phyloP scores from a whole-genome alignment of 2,113 vertebrate genomes.

The Saccopteryx leptura region DNA sequence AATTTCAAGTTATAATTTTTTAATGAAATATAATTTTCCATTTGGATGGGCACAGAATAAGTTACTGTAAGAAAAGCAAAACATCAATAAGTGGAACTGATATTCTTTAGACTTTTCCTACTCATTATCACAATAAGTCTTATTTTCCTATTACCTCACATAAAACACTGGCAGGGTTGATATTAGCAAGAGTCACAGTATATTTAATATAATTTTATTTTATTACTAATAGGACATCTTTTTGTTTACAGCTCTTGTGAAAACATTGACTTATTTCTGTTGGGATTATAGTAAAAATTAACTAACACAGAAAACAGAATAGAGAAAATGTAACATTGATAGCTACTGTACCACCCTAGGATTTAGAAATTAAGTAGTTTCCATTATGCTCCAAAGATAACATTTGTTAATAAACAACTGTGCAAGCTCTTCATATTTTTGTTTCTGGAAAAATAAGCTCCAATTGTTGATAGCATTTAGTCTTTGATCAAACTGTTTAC shows the following conservation, averaged over 20 bases:
- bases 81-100: neutral
- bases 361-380: conserved; percentile 61
- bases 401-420: conserved; percentile 57
- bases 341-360: conserved; percentile 20
- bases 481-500: conserved; percentile 73
- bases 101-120: neutral
- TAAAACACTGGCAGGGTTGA: neutral
- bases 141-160: neutral
- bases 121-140: conserved; percentile 38
- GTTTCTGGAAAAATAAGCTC: conserved; percentile 63
- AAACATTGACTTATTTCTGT: conserved; percentile 41
- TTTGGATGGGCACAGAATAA: neutral
- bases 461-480: conserved; percentile 72
- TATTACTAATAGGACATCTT: neutral
- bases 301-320: conserved; percentile 56
- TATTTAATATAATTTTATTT: conserved; percentile 30
- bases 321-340: conserved; percentile 70
- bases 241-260: conserved; percentile 38
- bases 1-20: conserved; percentile 59
- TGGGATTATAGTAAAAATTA: conserved; percentile 57
- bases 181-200: conserved; percentile 13
- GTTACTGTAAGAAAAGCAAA: conserved; percentile 6
- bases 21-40: conserved; percentile 77
- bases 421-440: conserved; percentile 70
- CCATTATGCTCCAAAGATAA: conserved; percentile 37